These are phyloP conservation scores for Picus viridis DNA, from an alignment of 2,797 vertebrate genomes.

Conservation along the genomic window DNA sequence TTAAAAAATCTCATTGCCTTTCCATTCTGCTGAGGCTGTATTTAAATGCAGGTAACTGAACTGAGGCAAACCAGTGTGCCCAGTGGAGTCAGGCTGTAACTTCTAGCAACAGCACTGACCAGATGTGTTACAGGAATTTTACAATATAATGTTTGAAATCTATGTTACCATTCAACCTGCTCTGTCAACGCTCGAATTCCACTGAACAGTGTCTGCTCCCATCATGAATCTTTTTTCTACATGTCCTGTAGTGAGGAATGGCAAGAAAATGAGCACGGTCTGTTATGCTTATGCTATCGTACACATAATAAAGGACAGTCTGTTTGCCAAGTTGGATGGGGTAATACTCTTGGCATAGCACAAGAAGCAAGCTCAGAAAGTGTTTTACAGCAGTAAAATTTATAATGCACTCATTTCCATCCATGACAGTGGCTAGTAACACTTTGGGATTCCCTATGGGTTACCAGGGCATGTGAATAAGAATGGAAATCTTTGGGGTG, in stretches of 20 bases:
- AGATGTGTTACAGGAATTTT: conserved; percentile 61
- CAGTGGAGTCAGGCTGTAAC: conserved; percentile 31
- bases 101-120: conserved; percentile 55
- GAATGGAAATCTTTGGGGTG: background rate
- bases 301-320: conserved; percentile 24
- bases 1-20: conserved; percentile 54
- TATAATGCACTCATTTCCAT: background rate
- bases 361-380: background rate
- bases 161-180: conserved; percentile 33
- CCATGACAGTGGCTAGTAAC: background rate
- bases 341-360: conserved; percentile 9
- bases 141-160: conserved; percentile 34
- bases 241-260: conserved; percentile 11
- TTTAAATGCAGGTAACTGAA: conserved; percentile 60
- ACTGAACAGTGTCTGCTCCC: conserved; percentile 9
- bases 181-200: background rate
- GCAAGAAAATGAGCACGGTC: conserved; percentile 40
- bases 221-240: conserved; percentile 34
- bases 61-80: conserved; percentile 50
- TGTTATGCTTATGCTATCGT: conserved; percentile 41
- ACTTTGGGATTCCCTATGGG: background rate
- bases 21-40: conserved; percentile 52
- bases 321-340: conserved; percentile 18
- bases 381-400: background rate
- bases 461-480: background rate